Evolutionary conservation across 2,888 invertebrate species (phyloP), one percentile per base, ranked within the genome.

Genomic region (Tuberolachnus salignus): DNA sequence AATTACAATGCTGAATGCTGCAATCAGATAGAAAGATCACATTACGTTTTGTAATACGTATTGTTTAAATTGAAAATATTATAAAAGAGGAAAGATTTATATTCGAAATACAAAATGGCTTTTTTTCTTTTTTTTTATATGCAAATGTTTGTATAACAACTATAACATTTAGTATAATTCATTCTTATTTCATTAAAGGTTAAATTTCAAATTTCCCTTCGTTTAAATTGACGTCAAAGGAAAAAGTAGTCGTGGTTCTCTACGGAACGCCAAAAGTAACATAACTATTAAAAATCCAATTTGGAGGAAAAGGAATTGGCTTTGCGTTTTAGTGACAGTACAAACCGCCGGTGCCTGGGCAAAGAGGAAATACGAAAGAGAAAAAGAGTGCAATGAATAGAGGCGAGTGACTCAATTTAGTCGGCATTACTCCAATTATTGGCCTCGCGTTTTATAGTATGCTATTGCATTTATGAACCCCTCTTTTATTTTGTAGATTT

Each of bases 201-300:
- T 44, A 55, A 74, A 51, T 64, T 53, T 55, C 16, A 44, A 64
- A 74, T 64, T 21, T 23, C 3, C 64, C 21, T 70, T 74, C 53
- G 21, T 55, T 64, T 64, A 23, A 64, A 34, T 51, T 63, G 13
- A 53, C 42, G 44, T 74, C 63, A 53, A 55, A 44, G 21, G 4
- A n/a, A 73, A 19, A 51, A 44, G 19, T 21, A 16, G 0, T 21
- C 1, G 64, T 23, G 8, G 64, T 74, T 21, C 64, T 64, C 74
- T 23, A 64, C 53, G 44, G 14, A 64, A 64, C 64, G 74, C 64
- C 64, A 64, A 74, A 64, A 53, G 74, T 73, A 74, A 64, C 53
- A 74, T 74, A 53, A 64, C 74, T 64, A 74, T 74, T 74, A 64
- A 74, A 74, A 74, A 74, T 64, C 42, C 64, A 64, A 74, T 74